Evolutionary conservation across 2,888 invertebrate genomes (phyloP), one percentile per base, ranked within the genome.

Genomic region (Suillia variegata): DNA sequence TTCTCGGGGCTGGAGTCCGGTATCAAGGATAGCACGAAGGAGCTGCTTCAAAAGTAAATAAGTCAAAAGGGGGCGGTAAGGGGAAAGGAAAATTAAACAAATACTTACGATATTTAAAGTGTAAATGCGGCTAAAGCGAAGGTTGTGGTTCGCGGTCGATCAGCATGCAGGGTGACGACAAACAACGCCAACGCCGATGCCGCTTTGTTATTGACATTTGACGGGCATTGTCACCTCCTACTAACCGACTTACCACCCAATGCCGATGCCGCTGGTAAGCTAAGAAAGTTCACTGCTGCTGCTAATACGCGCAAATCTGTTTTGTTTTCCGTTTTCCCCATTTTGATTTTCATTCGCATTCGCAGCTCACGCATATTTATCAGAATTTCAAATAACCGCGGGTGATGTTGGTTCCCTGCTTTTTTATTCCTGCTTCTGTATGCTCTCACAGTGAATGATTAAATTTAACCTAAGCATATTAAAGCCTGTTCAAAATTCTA

Each of bases 301-400:
- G 52, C 52, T 52, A 52, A 52, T 52, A 52, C 52, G 34, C 18
- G 20, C 17, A 52, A 52, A 52, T 52, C 52, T 52, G 52, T 52
- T 52, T 52, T 52, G 33, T 52, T 34, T 2, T 33, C 12, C n/a
- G n/a, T n/a, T n/a, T n/a, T n/a, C n/a, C n/a, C n/a, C n/a, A n/a
- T n/a, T n/a, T n/a, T n/a, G n/a, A n/a, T n/a, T n/a, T n/a, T n/a
- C 62, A 62, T 62, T 62, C 58, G 59, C 49, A 61, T 64, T 66
- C 56, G 61, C 61, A 61, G 59, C 61, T 48, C 49, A 62, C 51
- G 53, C 59, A 62, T 38, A 62, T 45, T 69, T 71, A 67, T 68
- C 67, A 70, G 73, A 68, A 73, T 74, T 74, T 73, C 67, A 72
- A 76, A 77, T 75, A 77, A 69, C 76, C 73, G 77, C 75, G 74